Conservation (phyloP, 2,888 invertebrate genomes). For the Eupeodes luniger region DNA sequence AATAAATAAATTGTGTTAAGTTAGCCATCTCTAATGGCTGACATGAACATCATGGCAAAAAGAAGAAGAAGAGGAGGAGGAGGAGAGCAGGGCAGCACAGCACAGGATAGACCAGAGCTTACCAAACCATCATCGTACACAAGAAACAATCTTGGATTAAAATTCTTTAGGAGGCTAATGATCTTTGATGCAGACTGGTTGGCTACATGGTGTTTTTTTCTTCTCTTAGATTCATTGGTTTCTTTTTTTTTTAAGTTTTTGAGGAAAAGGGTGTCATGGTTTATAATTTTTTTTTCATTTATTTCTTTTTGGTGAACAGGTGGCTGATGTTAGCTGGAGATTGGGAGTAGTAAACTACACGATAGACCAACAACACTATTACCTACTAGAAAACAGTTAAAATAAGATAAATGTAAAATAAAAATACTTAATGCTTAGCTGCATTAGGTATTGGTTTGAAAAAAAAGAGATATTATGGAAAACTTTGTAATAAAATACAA, state of each 20-base stretch:
- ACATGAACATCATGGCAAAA: slow-evolving; percentile 49
- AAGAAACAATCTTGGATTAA: slow-evolving; percentile 43
- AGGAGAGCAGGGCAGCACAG: neutral
- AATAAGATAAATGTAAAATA: neutral
- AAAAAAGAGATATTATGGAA: neutral
- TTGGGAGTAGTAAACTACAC: neutral
- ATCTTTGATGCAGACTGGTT: slow-evolving; percentile 59
- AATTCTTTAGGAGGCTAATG: slow-evolving; percentile 73
- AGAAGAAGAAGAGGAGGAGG: slow-evolving; percentile 10
- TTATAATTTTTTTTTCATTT: neutral
- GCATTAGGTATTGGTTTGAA: neutral
- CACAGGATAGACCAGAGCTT: too few species aligned
- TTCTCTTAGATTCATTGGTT: neutral
- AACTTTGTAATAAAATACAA: neutral
- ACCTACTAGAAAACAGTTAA: neutral
- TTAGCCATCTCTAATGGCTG: slow-evolving; percentile 71
- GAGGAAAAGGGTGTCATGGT: slow-evolving; percentile 40
- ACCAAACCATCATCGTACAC: neutral
- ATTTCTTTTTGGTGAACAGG: slow-evolving; percentile 17
- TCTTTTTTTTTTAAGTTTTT: slow-evolving; percentile 6
- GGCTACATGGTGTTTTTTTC: slow-evolving; percentile 24
- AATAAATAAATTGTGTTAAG: slow-evolving; percentile 59
- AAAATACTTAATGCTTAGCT: neutral
- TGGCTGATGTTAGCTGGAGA: slow-evolving; percentile 23
- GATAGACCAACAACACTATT: neutral